Conservation (phyloP, 2,888 invertebrate genomes). For the Melanargia galathea region DNA sequence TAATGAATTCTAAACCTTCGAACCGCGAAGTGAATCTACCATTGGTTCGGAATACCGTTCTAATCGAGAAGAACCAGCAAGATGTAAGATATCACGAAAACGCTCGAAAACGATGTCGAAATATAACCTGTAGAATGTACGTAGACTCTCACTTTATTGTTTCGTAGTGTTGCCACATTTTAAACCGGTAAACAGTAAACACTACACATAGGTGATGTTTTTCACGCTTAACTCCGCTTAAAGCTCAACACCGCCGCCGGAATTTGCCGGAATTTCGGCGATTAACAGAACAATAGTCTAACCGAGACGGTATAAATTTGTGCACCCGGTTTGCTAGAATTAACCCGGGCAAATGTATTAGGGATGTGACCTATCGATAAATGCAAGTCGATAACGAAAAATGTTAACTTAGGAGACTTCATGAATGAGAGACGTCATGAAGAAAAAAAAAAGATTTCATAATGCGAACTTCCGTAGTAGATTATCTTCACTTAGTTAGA, state of each 20-base stretch:
- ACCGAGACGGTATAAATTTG: slow-evolving; percentile 29
- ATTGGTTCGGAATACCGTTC: too few species aligned
- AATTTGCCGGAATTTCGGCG: slow-evolving; percentile 32
- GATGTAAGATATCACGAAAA: too few species aligned
- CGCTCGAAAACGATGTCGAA: too few species aligned
- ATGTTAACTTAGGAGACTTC: background rate
- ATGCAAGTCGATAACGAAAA: background rate
- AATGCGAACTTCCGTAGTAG: too few species aligned
- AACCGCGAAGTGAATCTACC: too few species aligned
- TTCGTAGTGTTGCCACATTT: background rate
- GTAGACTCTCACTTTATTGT: background rate
- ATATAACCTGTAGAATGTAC: background rate
- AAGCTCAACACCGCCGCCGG: background rate
- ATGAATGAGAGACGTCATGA: too few species aligned
- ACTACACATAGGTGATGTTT: slow-evolving; percentile 9
- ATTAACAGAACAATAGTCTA: slow-evolving; percentile 35
- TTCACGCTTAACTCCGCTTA: slow-evolving; percentile 6
- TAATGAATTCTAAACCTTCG: too few species aligned
- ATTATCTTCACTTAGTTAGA: too few species aligned
- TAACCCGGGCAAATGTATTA: slow-evolving; percentile 59
- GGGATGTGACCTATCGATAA: slow-evolving; percentile 32
- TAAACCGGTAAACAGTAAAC: background rate
- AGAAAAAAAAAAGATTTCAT: too few species aligned
- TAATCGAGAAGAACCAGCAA: too few species aligned
- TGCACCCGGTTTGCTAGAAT: slow-evolving; percentile 48